These are phyloP conservation scores for Empidonax traillii DNA, from an alignment of 2,113 vertebrate genomes.

Conservation along the genomic window DNA sequence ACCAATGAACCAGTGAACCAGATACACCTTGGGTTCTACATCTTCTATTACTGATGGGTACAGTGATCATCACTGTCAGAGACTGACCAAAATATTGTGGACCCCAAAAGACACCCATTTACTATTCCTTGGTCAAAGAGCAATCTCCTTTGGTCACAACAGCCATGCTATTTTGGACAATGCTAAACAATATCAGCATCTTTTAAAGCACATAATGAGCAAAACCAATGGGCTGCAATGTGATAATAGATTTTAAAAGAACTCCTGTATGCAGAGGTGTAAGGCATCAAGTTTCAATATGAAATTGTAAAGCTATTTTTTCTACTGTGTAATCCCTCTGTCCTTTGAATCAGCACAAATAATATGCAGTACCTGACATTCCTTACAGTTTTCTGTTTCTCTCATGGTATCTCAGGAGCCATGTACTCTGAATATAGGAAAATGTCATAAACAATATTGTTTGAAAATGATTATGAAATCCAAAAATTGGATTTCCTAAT, in stretches of 20 bases:
- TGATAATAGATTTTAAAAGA: neutral
- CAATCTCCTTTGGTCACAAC: neutral
- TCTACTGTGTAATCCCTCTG: neutral
- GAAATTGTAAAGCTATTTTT: neutral
- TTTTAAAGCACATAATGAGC: neutral
- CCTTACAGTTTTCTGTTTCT: neutral
- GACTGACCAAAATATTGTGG: neutral
- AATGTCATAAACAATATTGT: neutral
- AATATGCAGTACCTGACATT: neutral
- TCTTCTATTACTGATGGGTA: neutral
- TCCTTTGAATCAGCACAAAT: neutral
- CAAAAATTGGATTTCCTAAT: neutral
- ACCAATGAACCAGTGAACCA: neutral
- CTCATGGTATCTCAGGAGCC: neutral
- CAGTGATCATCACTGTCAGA: neutral
- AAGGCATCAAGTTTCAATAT: neutral
- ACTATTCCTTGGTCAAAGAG: neutral
- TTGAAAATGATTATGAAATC: neutral
- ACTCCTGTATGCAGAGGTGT: neutral
- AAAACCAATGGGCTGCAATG: neutral
- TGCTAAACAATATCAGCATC: neutral
- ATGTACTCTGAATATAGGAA: neutral
- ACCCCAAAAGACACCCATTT: neutral
- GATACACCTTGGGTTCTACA: neutral
- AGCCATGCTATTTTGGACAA: neutral